A percentile compares a stretch with the other conserved stretches of the same genome.
phyloP scores from a whole-genome alignment of 2,113 vertebrate species.

The Australoheros scitulus region DNA sequence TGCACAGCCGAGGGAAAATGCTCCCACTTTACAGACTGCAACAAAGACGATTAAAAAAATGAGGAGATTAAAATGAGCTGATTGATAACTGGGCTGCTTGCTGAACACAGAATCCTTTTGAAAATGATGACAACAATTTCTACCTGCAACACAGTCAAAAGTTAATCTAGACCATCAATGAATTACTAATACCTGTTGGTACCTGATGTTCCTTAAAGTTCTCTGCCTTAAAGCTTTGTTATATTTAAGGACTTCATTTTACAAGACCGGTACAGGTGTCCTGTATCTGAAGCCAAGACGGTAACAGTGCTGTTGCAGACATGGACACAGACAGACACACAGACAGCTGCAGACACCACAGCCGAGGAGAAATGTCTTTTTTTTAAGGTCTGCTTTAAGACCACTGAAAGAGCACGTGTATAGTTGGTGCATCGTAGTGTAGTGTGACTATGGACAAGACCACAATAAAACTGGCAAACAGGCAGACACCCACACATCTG shows the following conservation, averaged over 20 bases:
- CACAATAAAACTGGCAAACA: neutral
- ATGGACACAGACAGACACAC: neutral
- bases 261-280: neutral
- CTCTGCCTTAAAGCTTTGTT: too few relatives aligned
- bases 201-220: too few relatives aligned
- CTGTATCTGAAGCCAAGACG: neutral
- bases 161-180: neutral
- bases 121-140: neutral
- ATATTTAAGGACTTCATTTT: too few relatives aligned
- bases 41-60: constrained; percentile 63
- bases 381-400: neutral
- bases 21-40: constrained; percentile 20
- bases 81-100: constrained; percentile 5
- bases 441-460: neutral
- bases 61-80: constrained; percentile 50
- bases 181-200: neutral
- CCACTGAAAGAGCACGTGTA: neutral
- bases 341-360: too few relatives aligned
- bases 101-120: neutral
- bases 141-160: neutral
- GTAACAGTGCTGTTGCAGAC: neutral
- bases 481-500: neutral
- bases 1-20: constrained; percentile 34
- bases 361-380: neutral
- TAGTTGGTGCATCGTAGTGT: neutral